phyloP scores from a whole-genome alignment of 2,113 vertebrate genomes.

The Scortum barcoo region DNA sequence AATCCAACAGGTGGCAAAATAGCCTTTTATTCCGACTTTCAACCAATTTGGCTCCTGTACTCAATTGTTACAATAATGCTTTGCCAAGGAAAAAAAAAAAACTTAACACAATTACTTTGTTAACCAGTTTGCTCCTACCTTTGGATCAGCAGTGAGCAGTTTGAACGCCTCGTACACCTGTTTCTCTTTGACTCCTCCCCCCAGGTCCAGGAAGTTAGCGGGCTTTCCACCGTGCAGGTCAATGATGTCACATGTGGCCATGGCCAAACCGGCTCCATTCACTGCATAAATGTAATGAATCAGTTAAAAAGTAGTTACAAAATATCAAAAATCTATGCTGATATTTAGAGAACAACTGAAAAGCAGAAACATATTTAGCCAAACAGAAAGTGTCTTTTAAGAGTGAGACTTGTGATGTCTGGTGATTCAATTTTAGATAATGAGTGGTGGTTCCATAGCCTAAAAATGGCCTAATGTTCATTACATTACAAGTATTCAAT shows the following conservation, averaged over 20 bases:
- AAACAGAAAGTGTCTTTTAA: background rate
- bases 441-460: background rate
- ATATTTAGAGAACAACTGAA: background rate
- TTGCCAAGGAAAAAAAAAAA: background rate
- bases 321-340: background rate
- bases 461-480: background rate
- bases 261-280: conserved; percentile 97
- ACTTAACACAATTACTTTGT: background rate
- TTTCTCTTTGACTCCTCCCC: conserved; percentile 96
- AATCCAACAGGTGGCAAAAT: conserved; percentile 25
- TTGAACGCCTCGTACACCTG: conserved; percentile 99
- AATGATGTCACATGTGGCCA: conserved; percentile 99
- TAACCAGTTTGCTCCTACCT: conserved; percentile 84
- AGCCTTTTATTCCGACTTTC: conserved; percentile 2
- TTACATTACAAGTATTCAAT: background rate
- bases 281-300: conserved; percentile 81
- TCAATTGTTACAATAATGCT: background rate
- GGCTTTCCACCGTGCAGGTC: conserved; percentile 96
- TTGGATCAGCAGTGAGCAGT: conserved; percentile 94
- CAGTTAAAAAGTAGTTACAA: background rate
- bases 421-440: background rate
- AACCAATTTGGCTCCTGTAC: background rate
- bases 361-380: background rate
- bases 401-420: background rate
- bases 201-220: conserved; percentile 98